Evolutionary conservation across 2,888 invertebrate species (phyloP).

Genomic region (Dolomedes plantarius): DNA sequence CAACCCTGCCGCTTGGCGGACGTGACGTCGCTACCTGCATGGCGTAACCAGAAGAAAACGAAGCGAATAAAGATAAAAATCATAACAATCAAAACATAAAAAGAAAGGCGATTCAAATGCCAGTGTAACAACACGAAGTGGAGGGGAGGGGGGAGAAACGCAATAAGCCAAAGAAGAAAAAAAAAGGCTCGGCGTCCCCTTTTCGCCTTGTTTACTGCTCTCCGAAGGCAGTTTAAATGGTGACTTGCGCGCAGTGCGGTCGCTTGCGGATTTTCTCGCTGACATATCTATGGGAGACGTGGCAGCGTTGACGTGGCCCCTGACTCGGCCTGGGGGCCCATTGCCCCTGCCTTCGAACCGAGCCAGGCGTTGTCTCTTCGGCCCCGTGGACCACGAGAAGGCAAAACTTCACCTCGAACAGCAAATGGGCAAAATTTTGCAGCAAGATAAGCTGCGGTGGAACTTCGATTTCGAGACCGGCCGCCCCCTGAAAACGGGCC

Average conservation of each 20-base stretch:
- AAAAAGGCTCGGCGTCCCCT: conserved; percentile 12
- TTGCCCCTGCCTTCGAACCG: background rate
- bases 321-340: background rate
- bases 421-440: conserved; percentile 6
- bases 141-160: conserved; percentile 23
- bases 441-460: conserved; percentile 30
- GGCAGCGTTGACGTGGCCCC: conserved; percentile 30
- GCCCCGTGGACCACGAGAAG: conserved; percentile 30
- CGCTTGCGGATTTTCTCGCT: conserved; percentile 7
- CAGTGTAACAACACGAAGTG: conserved; percentile 54
- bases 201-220: conserved; percentile 54
- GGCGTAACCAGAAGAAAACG: conserved; percentile 39
- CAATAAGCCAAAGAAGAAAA: conserved; percentile 37
- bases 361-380: conserved; percentile 38
- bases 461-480: conserved; percentile 62
- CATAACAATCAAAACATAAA: conserved; percentile 25
- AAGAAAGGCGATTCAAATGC: conserved; percentile 24
- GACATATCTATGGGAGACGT: conserved; percentile 45
- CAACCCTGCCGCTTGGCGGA: conserved; percentile 41
- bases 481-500: conserved; percentile 44
- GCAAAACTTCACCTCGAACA: conserved; percentile 1
- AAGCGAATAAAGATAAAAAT: conserved; percentile 35
- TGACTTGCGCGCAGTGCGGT: conserved; percentile 26
- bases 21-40: conserved; percentile 69
- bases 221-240: conserved; percentile 46